Evolutionary conservation across 2,797 vertebrate species (phyloP).

Genomic region (Coregonus suidteri): DNA sequence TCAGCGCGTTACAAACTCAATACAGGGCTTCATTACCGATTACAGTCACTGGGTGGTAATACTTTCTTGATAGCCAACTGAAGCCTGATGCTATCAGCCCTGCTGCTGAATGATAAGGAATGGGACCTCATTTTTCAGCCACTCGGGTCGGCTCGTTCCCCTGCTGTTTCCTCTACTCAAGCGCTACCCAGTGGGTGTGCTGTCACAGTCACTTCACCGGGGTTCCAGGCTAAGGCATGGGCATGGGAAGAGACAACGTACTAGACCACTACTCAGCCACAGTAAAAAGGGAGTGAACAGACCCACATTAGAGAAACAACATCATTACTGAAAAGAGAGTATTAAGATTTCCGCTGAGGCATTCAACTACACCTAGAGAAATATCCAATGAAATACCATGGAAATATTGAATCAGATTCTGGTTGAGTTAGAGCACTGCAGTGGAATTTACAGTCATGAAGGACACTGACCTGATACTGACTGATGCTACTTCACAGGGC

Average conservation of each 20-base stretch:
- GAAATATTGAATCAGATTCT: neutral
- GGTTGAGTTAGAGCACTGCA: neutral
- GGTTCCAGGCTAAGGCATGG: constrained; percentile 53
- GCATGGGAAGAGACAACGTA: constrained; percentile 62
- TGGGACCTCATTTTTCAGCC: constrained; percentile 73
- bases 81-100: constrained; percentile 75
- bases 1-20: constrained; percentile 83
- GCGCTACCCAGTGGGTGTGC: constrained; percentile 36
- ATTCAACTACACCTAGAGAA: neutral
- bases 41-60: constrained; percentile 81
- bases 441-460: neutral
- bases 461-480: neutral
- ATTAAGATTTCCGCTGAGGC: neutral
- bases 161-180: constrained; percentile 67
- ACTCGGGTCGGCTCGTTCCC: constrained; percentile 30
- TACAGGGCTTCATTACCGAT: constrained; percentile 80
- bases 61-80: constrained; percentile 75
- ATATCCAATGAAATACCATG: neutral
- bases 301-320: neutral
- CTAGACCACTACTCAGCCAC: neutral
- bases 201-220: constrained; percentile 56
- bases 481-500: neutral
- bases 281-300: neutral
- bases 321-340: neutral
- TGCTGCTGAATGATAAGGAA: constrained; percentile 66